Evolutionary conservation across 2,888 invertebrate genomes (phyloP).

Genomic region (Leucozona laternaria): DNA sequence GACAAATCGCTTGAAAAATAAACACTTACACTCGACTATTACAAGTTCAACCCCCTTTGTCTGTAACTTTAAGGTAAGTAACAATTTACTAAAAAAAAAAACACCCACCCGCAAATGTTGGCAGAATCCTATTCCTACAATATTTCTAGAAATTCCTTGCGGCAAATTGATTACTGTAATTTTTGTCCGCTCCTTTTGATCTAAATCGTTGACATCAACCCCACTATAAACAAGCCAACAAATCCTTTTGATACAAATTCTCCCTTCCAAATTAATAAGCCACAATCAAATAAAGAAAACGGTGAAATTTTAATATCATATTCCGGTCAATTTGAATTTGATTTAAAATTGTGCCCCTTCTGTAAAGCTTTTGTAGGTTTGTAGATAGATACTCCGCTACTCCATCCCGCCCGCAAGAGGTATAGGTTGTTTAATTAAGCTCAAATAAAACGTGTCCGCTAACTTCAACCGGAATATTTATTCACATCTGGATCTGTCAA

Average conservation of each 20-base stretch:
- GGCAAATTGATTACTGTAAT: conserved; percentile 71
- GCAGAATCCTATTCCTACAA: conserved; percentile 22
- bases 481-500: conserved; percentile 66
- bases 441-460: conserved; percentile 78
- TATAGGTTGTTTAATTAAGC: conserved; percentile 78
- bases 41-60: conserved; percentile 22
- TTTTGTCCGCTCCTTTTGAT: conserved; percentile 57
- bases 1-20: conserved; percentile 9
- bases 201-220: conserved; percentile 63
- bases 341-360: conserved; percentile 35
- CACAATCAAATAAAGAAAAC: conserved; percentile 69
- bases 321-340: conserved; percentile 80
- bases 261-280: conserved; percentile 19
- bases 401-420: not conserved
- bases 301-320: conserved; percentile 77
- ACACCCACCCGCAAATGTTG: conserved; percentile 49
- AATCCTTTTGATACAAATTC: conserved; percentile 57
- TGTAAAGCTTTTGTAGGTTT: not conserved
- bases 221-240: not conserved
- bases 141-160: conserved; percentile 51
- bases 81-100: conserved; percentile 1
- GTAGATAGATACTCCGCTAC: not conserved
- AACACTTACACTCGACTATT: conserved; percentile 36
- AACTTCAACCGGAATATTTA: conserved; percentile 70
- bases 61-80: conserved; percentile 26